Evolutionary conservation across 92 coral and sea anemone species (phyloP).

Genomic region (Pocillopora meandrina): DNA sequence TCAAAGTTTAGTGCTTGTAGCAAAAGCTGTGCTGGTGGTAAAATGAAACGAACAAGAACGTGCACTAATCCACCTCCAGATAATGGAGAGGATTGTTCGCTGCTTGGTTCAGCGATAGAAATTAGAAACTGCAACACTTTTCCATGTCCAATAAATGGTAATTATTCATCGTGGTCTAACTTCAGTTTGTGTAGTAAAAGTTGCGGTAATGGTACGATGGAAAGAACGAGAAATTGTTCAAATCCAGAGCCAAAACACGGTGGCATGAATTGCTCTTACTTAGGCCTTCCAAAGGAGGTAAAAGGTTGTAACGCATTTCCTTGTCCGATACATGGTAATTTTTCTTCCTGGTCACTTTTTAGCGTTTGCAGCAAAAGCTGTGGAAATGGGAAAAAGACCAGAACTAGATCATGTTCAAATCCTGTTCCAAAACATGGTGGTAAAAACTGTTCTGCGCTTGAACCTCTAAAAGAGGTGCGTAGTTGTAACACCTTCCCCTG

Average conservation of each 20-base stretch:
- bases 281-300: conserved; percentile 60
- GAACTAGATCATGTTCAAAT: conserved; percentile 71
- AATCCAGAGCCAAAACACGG: conserved; percentile 85
- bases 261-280: conserved; percentile 67
- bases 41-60: conserved; percentile 56
- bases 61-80: conserved; percentile 78
- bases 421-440: conserved; percentile 73
- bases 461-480: conserved; percentile 46
- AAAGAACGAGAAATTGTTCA: conserved; percentile 73
- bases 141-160: conserved; percentile 78
- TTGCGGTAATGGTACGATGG: conserved; percentile 76
- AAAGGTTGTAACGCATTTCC: conserved; percentile 60
- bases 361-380: conserved; percentile 67
- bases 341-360: conserved; percentile 73
- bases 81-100: conserved; percentile 74
- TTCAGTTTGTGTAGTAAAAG: conserved; percentile 69
- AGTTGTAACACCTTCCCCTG: conserved; percentile 68
- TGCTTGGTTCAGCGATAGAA: conserved; percentile 62
- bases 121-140: conserved; percentile 50
- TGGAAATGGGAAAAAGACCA: conserved; percentile 65
- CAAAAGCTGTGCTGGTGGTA: conserved; percentile 74
- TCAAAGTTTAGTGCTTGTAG: conserved; percentile 78
- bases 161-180: conserved; percentile 78
- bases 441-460: conserved; percentile 60
- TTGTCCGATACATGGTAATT: conserved; percentile 77